phyloP scores from a whole-genome alignment of 1,140 invertebrate species.

The Dolichoris vasculosae region DNA sequence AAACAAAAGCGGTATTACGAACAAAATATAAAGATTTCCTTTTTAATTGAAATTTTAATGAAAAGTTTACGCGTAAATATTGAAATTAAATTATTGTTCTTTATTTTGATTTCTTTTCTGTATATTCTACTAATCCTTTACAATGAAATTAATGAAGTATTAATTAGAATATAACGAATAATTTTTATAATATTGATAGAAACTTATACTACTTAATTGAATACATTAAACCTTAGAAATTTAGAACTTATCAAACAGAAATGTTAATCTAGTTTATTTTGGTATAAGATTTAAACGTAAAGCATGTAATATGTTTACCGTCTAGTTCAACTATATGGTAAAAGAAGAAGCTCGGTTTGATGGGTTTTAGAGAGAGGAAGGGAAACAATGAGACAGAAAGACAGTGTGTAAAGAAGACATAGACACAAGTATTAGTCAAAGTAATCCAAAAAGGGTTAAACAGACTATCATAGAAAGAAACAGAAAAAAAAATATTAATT shows the following conservation, averaged over 20 bases:
- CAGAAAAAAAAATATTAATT: slow-evolving; percentile 38
- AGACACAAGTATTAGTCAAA: background rate
- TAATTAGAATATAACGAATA: background rate
- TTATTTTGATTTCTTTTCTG: background rate
- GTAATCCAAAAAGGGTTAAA: slow-evolving; percentile 1
- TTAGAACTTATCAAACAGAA: no score
- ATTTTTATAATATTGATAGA: no score
- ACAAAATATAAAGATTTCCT: background rate
- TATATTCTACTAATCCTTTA: background rate
- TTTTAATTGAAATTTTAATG: background rate
- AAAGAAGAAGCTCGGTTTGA: background rate
- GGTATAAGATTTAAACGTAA: background rate
- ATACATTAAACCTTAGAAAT: no score
- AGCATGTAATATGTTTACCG: background rate
- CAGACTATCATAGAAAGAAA: background rate
- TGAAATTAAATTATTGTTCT: background rate
- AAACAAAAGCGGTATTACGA: background rate
- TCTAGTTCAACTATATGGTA: background rate
- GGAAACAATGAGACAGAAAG: background rate
- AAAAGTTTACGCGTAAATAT: background rate
- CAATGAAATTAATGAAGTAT: background rate
- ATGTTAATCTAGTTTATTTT: no score
- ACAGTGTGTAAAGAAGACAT: background rate
- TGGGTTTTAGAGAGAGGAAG: slow-evolving; percentile 20
- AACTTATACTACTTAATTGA: no score